Conservation (phyloP, 2,888 invertebrate species). For the Drosophila heteroneura region DNA sequence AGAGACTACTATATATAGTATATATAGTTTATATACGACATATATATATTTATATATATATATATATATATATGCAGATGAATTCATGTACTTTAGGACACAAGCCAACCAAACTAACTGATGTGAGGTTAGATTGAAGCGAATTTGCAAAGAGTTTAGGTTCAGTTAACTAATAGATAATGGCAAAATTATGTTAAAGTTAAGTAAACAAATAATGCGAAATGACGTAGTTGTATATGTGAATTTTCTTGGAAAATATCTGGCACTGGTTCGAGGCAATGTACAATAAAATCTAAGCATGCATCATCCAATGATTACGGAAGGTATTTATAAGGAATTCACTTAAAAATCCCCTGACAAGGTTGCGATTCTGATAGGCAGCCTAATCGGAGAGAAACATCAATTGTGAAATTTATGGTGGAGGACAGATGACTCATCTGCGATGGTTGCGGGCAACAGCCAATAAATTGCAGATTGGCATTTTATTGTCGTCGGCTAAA, state of each 20-base stretch:
- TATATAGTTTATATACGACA: background rate
- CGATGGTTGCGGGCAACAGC: background rate
- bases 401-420: conserved; percentile 11
- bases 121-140: background rate
- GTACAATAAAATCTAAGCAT: background rate
- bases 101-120: background rate
- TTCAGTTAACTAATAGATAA: background rate
- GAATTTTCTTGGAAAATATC: background rate
- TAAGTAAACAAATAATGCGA: background rate
- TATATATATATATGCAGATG: background rate
- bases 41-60: conserved; percentile 1
- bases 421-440: conserved; percentile 37
- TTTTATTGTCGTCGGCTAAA: conserved; percentile 33
- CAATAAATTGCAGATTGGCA: conserved; percentile 45
- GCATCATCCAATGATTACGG: background rate
- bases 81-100: conserved; percentile 34
- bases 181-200: background rate
- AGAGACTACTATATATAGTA: conserved; percentile 33
- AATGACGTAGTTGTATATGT: background rate
- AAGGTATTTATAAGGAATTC: conserved; percentile 18
- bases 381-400: conserved; percentile 30
- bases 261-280: background rate
- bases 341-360: conserved; percentile 15
- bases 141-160: background rate
- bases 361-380: conserved; percentile 3